A percentile compares a stretch with the other conserved stretches of the same genome.
phyloP scores from a whole-genome alignment of 1,140 invertebrate genomes.

The Homarus americanus region DNA sequence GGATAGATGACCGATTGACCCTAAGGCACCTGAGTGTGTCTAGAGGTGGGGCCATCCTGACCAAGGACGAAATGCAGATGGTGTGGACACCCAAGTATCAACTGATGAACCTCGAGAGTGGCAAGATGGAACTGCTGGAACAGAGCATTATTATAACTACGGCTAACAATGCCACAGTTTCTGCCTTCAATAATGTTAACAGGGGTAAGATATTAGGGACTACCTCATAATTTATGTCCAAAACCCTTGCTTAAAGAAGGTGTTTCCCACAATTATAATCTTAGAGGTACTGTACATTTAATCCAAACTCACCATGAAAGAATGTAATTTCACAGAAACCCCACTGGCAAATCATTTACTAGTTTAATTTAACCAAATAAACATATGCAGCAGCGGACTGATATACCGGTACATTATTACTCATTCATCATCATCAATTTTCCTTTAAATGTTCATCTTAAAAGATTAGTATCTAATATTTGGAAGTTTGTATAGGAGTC shows the following conservation, averaged over 20 bases:
- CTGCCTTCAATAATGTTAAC: slow-evolving; percentile 41
- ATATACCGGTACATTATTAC: too few relatives aligned
- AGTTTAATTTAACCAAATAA: too few relatives aligned
- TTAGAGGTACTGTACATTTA: neutral
- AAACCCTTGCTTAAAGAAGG: neutral
- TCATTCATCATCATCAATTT: too few relatives aligned
- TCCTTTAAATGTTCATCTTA: too few relatives aligned
- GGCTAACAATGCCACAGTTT: neutral
- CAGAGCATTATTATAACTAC: neutral
- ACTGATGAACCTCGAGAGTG: slow-evolving; percentile 36
- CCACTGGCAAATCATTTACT: too few relatives aligned
- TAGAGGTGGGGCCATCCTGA: slow-evolving; percentile 20
- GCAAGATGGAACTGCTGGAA: slow-evolving; percentile 11
- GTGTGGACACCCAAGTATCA: slow-evolving; percentile 36
- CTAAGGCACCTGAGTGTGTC: slow-evolving; percentile 44
- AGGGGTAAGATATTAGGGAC: slow-evolving; percentile 23
- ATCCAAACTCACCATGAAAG: neutral
- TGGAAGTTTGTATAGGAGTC: neutral
- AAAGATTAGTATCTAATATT: neutral
- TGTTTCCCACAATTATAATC: neutral
- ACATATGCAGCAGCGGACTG: too few relatives aligned
- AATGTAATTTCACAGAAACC: too few relatives aligned
- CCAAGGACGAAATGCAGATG: slow-evolving; percentile 27
- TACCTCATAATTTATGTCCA: neutral
- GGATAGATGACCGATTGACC: slow-evolving; percentile 35